Evolutionary conservation across 2,888 invertebrate genomes (phyloP), one percentile per base, ranked within the genome.

Genomic region (Stegana nigrithorax): DNA sequence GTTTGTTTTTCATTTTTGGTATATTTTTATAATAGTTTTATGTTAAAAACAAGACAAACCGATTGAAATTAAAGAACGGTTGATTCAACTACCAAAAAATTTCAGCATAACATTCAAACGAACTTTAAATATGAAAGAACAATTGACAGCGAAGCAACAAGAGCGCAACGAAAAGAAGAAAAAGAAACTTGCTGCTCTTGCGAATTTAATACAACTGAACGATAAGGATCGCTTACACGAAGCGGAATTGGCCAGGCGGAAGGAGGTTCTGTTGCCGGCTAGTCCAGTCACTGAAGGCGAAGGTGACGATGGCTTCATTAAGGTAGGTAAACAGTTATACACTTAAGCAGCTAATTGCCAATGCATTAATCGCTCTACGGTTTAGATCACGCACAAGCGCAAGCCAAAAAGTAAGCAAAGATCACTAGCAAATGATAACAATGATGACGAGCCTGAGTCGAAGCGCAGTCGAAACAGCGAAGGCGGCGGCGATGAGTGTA

Each of bases 111-210:
- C 65, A 62, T 69, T 66, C 65, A 72, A 70, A 66, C 68, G 69
- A 64, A 68, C 53, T n/a, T 55, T 59, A 62, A 78, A 67, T 42
- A 74, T 76, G 69, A 75, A 75, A 59, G 74, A 75, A 6, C 74
- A 75, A 60, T 59, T 67, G n/a, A 85, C 86, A 32, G 73, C 86
- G 27, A 90, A 89, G 78, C 87, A 88, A 73, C 83, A 86, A 63
- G 85, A 87, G 72, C 87, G 90, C 65, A 83, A 87, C 63, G 89
- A 90, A 73, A 90, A 88, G 67, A 91, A 90, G 77, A 88, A 88
- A 78, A 89, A 88, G 78, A 91, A 90, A 85, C 86, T 90, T 80
- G 87, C 88, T 4, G 90, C 91, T 1, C 84, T 90, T 65, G 85
- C 89, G 8, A 88, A 89, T 78, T 84, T 91, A 56, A 86, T 89